phyloP scores from a whole-genome alignment of 2,113 vertebrate species.

The Acinonyx jubatus region DNA sequence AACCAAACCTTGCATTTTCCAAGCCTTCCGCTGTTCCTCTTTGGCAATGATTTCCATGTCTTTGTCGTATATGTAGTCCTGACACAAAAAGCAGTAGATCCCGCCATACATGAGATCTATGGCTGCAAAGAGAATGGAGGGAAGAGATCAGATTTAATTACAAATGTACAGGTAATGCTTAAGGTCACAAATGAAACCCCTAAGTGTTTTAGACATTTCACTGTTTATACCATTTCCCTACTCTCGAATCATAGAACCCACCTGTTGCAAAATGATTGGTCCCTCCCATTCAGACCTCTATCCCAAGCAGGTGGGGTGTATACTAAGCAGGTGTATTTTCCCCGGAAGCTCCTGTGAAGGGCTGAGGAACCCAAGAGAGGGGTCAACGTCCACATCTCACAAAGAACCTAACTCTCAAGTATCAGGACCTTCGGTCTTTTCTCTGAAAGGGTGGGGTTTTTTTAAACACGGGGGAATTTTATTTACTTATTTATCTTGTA shows the following conservation, averaged over 20 bases:
- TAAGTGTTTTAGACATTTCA: background rate
- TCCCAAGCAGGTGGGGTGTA: too few relatives aligned
- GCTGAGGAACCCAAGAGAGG: background rate
- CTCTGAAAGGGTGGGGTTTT: background rate
- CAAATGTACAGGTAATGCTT: background rate
- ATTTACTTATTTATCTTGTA: too few relatives aligned
- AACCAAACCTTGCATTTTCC: slow-evolving; percentile 98
- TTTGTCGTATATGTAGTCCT: slow-evolving; percentile 99
- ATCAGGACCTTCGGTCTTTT: background rate
- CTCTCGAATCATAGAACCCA: background rate
- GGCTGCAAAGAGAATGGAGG: slow-evolving; percentile 84
- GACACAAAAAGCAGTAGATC: slow-evolving; percentile 99
- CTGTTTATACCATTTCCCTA: background rate
- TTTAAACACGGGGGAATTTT: too few relatives aligned
- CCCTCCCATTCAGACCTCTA: background rate
- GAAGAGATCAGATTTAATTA: background rate
- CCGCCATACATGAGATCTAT: slow-evolving; percentile 98
- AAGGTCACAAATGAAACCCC: background rate
- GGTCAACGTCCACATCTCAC: rapidly evolving
- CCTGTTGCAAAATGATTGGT: too few relatives aligned
- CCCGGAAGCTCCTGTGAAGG: background rate
- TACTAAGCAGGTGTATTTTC: too few relatives aligned
- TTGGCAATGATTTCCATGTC: slow-evolving; percentile 99
- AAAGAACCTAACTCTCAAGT: background rate
- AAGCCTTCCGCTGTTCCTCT: slow-evolving; percentile 99